These are phyloP conservation scores for Eurytoma adleriae DNA, from an alignment of 2,888 invertebrate species.

Conservation along the genomic window DNA sequence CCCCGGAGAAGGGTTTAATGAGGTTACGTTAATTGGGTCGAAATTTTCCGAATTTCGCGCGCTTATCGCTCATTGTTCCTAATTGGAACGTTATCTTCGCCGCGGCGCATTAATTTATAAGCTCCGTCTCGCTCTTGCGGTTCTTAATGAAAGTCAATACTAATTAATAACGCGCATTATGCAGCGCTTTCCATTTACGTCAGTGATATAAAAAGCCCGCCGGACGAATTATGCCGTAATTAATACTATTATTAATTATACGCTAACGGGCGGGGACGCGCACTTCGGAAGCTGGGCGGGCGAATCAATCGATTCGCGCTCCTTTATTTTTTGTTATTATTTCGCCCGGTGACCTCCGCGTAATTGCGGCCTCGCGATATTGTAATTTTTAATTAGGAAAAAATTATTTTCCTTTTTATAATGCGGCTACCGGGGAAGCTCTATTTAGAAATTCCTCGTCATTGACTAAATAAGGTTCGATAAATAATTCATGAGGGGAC, in stretches of 20 bases:
- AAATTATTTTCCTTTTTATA: no score
- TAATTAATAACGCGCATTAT: constrained; percentile 53
- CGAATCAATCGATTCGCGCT: no score
- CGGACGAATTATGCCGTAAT: constrained; percentile 25
- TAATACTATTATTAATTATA: constrained; percentile 49
- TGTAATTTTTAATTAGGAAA: no score
- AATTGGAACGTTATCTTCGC: constrained; percentile 55
- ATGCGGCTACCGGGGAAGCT: no score
- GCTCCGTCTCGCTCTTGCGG: background rate
- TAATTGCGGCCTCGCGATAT: no score
- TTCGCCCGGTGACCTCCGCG: no score
- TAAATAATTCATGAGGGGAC: no score
- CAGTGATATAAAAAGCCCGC: constrained; percentile 31
- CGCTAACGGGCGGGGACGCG: background rate
- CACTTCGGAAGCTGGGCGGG: no score
- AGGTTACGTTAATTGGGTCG: constrained; percentile 39
- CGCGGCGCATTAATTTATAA: constrained; percentile 46
- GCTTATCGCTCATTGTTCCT: constrained; percentile 52
- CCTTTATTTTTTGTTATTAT: no score
- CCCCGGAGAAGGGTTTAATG: constrained; percentile 27
- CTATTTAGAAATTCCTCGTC: no score
- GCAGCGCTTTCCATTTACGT: constrained; percentile 49
- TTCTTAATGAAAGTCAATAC: constrained; percentile 46
- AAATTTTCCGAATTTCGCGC: constrained; percentile 50
- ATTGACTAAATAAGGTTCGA: no score